Evolutionary conservation across 2,888 invertebrate genomes (phyloP).

Genomic region (Barypeithes pellucidus): DNA sequence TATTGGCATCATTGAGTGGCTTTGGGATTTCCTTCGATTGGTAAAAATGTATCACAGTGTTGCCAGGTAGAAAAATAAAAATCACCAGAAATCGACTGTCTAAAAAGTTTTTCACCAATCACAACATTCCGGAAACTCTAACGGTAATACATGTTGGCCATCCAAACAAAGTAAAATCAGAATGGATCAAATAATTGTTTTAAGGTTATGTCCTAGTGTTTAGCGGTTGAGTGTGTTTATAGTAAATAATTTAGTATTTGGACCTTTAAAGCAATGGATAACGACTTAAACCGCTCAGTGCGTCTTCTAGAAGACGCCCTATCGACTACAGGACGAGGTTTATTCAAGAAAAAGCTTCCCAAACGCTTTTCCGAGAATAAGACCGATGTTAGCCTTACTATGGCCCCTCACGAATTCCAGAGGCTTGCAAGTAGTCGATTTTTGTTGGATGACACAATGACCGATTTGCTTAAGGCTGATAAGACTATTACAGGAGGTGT

Average conservation of each 20-base stretch:
- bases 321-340: slow-evolving; percentile 60
- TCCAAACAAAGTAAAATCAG: no score
- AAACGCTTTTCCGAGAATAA: slow-evolving; percentile 36
- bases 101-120: no score
- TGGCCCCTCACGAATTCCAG: slow-evolving; percentile 60
- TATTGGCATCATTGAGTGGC: not conserved
- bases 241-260: not conserved
- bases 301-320: slow-evolving; percentile 67
- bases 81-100: no score
- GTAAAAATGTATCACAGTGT: not conserved
- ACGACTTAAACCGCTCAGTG: slow-evolving; percentile 67
- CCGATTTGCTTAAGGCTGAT: slow-evolving; percentile 55
- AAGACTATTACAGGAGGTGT: slow-evolving; percentile 64
- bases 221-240: not conserved
- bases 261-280: slow-evolving; percentile 55
- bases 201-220: not conserved
- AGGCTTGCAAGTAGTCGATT: slow-evolving; percentile 51
- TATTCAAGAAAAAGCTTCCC: slow-evolving; percentile 49
- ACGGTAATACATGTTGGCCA: no score
- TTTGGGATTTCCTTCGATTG: not conserved
- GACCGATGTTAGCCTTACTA: slow-evolving; percentile 59
- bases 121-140: no score
- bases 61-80: no score
- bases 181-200: no score
- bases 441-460: slow-evolving; percentile 56